These are phyloP conservation scores for Lacanobia oleracea DNA, from an alignment of 2,888 invertebrate species.

Conservation along the genomic window DNA sequence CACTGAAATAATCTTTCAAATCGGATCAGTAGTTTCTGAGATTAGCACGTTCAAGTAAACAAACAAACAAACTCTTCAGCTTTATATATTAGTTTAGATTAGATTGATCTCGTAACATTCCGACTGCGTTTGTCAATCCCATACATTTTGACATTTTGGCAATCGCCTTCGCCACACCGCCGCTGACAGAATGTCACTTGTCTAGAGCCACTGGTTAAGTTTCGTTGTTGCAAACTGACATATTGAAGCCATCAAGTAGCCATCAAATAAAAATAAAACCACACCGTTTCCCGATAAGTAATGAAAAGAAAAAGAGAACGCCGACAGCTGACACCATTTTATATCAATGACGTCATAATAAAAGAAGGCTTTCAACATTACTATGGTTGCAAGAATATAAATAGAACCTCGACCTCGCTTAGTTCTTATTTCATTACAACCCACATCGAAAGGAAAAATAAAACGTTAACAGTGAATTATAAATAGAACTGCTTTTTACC, in stretches of 20 bases:
- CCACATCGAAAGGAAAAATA: conserved; percentile 50
- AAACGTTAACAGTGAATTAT: conserved; percentile 41
- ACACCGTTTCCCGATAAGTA: conserved; percentile 1
- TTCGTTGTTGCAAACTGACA: not conserved
- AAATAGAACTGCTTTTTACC: conserved; percentile 54
- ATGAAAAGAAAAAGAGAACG: conserved; percentile 16
- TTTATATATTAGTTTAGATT: too few relatives aligned
- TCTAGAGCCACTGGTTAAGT: too few relatives aligned
- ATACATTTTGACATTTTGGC: too few relatives aligned
- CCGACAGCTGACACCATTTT: conserved; percentile 41
- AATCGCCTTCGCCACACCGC: too few relatives aligned
- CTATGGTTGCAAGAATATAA: conserved; percentile 50
- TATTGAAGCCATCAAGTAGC: not conserved
- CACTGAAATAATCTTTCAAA: too few relatives aligned
- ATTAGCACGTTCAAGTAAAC: too few relatives aligned
- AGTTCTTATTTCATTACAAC: conserved; percentile 60
- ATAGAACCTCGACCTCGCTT: conserved; percentile 55
- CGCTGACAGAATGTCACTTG: too few relatives aligned
- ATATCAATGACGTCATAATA: conserved; percentile 43
- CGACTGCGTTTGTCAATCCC: too few relatives aligned
- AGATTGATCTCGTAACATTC: too few relatives aligned
- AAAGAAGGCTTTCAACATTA: conserved; percentile 52
- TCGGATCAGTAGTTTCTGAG: too few relatives aligned
- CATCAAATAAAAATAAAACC: conserved; percentile 1
- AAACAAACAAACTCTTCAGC: too few relatives aligned